phyloP scores from a whole-genome alignment of 2,113 vertebrate genomes.

The Pontoporia blainvillei region DNA sequence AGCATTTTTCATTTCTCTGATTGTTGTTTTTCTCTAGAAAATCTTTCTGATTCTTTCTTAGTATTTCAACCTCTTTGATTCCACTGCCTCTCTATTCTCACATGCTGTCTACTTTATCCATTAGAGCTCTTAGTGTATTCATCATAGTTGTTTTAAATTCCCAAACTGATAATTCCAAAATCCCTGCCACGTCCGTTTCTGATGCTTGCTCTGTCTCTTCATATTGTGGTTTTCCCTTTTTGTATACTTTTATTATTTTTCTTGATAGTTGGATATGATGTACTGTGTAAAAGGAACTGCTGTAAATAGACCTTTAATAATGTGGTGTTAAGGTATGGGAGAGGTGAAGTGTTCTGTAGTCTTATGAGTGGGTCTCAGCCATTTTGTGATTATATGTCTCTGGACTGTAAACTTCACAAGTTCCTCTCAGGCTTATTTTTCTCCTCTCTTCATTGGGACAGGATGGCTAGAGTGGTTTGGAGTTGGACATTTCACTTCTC shows the following conservation, averaged over 20 bases:
- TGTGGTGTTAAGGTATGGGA: neutral
- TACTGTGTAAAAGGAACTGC: neutral
- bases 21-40: neutral
- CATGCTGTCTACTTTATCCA: neutral
- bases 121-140: neutral
- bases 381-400: neutral
- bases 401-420: neutral
- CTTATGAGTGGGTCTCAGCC: neutral
- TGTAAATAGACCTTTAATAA: neutral
- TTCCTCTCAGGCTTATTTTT: neutral
- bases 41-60: neutral
- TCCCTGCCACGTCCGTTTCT: neutral
- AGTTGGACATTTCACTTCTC: neutral
- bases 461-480: neutral
- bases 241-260: neutral
- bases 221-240: neutral
- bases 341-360: neutral
- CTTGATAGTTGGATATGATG: neutral
- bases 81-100: neutral
- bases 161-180: neutral
- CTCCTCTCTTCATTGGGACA: neutral
- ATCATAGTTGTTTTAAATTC: neutral
- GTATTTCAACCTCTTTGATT: neutral
- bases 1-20: neutral
- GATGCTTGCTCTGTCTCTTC: neutral